These are phyloP conservation scores for Elgaria multicarinata DNA, from an alignment of 2,113 vertebrate species.

Conservation along the genomic window DNA sequence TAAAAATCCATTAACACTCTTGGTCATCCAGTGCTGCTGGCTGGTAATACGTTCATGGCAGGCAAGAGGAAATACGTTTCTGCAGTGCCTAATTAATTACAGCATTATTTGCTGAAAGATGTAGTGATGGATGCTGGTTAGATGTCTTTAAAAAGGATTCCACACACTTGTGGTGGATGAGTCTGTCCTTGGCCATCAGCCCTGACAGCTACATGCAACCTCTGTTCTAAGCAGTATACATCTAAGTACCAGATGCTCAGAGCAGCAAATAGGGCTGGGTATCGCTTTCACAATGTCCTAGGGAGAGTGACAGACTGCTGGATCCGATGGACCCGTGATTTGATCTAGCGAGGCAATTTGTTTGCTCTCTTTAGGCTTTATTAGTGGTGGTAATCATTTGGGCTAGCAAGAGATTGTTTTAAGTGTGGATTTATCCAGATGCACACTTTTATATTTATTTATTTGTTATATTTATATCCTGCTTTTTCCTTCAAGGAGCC, in stretches of 20 bases:
- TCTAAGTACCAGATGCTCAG: background rate
- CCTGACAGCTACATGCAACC: background rate
- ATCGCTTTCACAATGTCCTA: background rate
- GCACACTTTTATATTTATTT: background rate
- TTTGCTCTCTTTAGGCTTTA: no score
- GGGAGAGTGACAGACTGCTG: background rate
- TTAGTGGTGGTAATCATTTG: background rate
- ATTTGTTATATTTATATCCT: no score
- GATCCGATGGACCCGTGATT: no score
- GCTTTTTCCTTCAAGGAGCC: no score
- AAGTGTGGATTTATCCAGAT: background rate
- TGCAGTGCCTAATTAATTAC: no score
- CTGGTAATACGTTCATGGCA: background rate
- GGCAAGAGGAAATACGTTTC: background rate
- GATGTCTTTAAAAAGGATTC: background rate
- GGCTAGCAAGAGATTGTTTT: background rate
- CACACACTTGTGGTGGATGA: background rate
- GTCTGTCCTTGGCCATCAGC: background rate
- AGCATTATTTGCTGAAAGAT: background rate
- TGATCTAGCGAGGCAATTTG: background rate
- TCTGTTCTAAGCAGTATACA: background rate
- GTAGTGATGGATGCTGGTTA: background rate
- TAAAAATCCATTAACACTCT: background rate
- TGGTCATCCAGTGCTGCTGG: background rate
- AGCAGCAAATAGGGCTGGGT: background rate